Evolutionary conservation across 2,113 vertebrate species (phyloP), one percentile per base, ranked within the genome.

Genomic region (Procavia capensis): DNA sequence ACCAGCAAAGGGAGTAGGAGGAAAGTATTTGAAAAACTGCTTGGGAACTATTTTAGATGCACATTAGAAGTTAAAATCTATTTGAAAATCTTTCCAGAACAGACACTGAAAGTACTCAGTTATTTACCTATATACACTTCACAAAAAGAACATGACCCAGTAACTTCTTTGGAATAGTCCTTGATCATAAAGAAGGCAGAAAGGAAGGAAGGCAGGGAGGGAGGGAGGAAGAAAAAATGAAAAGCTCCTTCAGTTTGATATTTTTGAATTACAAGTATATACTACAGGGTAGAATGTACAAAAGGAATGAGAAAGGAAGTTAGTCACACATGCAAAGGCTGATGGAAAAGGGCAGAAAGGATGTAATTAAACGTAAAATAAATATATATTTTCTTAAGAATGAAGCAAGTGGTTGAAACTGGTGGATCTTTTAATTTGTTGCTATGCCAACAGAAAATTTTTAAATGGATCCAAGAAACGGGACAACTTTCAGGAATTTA

Each of bases 391-490:
- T 95, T 96, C 92, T 96, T 93, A 95, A 95, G 87, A 95, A 94
- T 96, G 92, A 95, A 96, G 70, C 85, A 93, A 96, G 43, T 90
- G 74, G 91, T 96, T 94, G 93, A 97, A 95, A 86, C 83, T 91
- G 90, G 92, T 96, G 94, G 88, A 96, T 94, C 93, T 96, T 94
- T 94, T 96, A 95, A 96, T 96, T 90, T 94, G 96, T 97, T 97
- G 96, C 96, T 95, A 97, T 97, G 96, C 94, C 96, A 96, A 96
- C 96, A 97, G 92, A 63, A 93, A 97, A 94, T n/a, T 66, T 91
- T 94, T 96, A 95, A 97, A 93, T 93, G 94, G 88, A 96, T 95
- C 90, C 95, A 97, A 97, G 54, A 97, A 97, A 97, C 95, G 96
- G 94, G 90, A 92, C 80, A 97, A 96, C 96, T 96, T 96, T 97